Percentiles rank a stretch among this genome's conserved stretches.
Evolutionary conservation across 2,113 vertebrate genomes (phyloP).

Genomic region (Solea senegalensis): DNA sequence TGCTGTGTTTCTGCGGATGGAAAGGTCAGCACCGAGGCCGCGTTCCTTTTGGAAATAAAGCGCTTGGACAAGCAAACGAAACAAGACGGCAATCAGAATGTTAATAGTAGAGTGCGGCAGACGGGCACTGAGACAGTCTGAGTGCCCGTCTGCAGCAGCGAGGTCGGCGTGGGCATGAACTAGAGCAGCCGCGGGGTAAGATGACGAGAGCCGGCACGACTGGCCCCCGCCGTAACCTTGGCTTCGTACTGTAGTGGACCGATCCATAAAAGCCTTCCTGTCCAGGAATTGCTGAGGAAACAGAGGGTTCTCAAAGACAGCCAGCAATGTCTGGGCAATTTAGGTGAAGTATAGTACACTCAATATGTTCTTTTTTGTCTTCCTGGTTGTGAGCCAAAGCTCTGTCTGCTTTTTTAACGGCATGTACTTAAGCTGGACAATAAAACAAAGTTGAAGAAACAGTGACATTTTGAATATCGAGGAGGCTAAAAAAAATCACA

Average conservation of each 20-base stretch:
- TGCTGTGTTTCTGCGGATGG: slow-evolving; percentile 58
- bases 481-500: not conserved
- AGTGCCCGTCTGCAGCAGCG: slow-evolving; percentile 37
- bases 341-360: slow-evolving; percentile 31
- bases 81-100: slow-evolving; percentile 67
- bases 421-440: not conserved
- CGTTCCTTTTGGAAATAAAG: slow-evolving; percentile 51
- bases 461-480: not conserved
- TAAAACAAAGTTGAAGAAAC: slow-evolving; percentile 10
- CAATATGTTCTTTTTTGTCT: slow-evolving; percentile 12
- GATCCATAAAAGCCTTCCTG: slow-evolving; percentile 42
- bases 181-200: slow-evolving; percentile 26
- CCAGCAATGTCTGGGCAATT: slow-evolving; percentile 29
- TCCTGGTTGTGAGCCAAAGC: slow-evolving; percentile 32
- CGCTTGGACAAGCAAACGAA: slow-evolving; percentile 54
- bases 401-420: slow-evolving; percentile 20
- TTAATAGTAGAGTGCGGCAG: slow-evolving; percentile 45
- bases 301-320: slow-evolving; percentile 11
- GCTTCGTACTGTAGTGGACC: slow-evolving; percentile 24
- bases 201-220: slow-evolving; percentile 43
- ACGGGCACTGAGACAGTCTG: slow-evolving; percentile 40
- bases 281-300: slow-evolving; percentile 27
- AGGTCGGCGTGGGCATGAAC: slow-evolving; percentile 39
- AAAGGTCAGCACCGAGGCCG: slow-evolving; percentile 63
- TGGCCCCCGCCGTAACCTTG: slow-evolving; percentile 38